Conservation (phyloP, 2,888 invertebrate genomes). For the Drosophila suboccidentalis region DNA sequence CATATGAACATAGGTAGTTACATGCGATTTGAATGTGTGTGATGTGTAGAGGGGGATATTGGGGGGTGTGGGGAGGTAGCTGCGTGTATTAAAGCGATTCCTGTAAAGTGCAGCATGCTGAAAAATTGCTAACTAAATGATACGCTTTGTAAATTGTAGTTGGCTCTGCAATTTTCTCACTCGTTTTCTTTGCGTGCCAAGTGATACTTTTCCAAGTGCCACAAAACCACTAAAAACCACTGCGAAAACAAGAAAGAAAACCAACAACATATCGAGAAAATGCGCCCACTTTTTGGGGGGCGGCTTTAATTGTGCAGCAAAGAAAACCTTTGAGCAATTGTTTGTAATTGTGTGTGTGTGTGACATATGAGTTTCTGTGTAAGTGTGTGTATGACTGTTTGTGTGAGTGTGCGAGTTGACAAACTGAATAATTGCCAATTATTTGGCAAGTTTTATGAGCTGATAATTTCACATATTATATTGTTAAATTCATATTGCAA, state of each 20-base stretch:
- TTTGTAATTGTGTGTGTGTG: conserved; percentile 26
- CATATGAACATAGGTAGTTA: conserved; percentile 18
- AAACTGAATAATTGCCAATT: conserved; percentile 81
- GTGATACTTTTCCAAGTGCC: conserved; percentile 68
- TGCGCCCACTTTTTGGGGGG: conserved; percentile 30
- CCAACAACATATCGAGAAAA: conserved; percentile 39
- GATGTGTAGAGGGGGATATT: conserved; percentile 15
- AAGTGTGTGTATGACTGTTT: conserved; percentile 35
- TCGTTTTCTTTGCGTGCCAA: conserved; percentile 80
- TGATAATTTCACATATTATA: conserved; percentile 79
- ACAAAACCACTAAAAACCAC: conserved; percentile 16
- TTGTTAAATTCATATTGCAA: conserved; percentile 61
- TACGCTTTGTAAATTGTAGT: conserved; percentile 77
- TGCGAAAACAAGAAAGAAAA: conserved; percentile 17
- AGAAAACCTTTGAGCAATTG: conserved; percentile 51
- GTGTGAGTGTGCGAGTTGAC: conserved; percentile 62
- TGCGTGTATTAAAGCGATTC: conserved; percentile 74
- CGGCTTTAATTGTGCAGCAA: conserved; percentile 71
- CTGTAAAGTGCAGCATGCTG: conserved; percentile 76
- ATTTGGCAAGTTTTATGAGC: conserved; percentile 77
- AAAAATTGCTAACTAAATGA: conserved; percentile 81
- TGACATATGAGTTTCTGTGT: conserved; percentile 16
- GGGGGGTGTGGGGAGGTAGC: conserved; percentile 23
- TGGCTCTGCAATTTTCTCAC: conserved; percentile 73
- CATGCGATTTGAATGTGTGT: conserved; percentile 37